Evolutionary conservation across 2,888 invertebrate genomes (phyloP).

Genomic region (Aphidius colemani): DNA sequence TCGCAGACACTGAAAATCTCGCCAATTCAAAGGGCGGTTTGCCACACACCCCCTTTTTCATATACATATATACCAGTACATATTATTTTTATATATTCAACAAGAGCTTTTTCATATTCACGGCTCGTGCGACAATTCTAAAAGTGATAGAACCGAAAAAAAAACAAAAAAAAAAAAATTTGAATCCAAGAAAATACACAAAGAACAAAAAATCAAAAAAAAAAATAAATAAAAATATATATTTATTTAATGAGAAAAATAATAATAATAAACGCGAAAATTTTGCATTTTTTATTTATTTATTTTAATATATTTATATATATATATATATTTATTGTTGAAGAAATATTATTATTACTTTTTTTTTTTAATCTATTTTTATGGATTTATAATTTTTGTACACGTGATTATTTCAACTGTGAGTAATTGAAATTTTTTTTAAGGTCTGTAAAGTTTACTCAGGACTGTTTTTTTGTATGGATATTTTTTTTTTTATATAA

Average conservation of each 20-base stretch:
- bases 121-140: constrained; percentile 12
- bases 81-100: no score
- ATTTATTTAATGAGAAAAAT: background rate
- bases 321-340: no score
- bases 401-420: constrained; percentile 23
- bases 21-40: constrained; percentile 57
- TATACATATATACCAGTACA: no score
- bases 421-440: constrained; percentile 21
- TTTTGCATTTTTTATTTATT: background rate
- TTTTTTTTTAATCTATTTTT: background rate
- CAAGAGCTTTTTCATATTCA: background rate
- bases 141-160: constrained; percentile 12
- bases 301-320: no score
- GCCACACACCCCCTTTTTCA: constrained; percentile 47
- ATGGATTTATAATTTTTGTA: no score
- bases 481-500: constrained; percentile 3
- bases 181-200: background rate
- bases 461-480: constrained; percentile 7
- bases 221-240: background rate
- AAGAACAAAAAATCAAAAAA: no score
- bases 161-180: constrained; percentile 4
- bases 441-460: constrained; percentile 9
- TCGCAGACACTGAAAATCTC: constrained; percentile 55
- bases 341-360: background rate
- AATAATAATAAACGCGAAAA: background rate